Evolutionary conservation across 2,113 vertebrate genomes (phyloP).

Genomic region (Seriola quinqueradiata): DNA sequence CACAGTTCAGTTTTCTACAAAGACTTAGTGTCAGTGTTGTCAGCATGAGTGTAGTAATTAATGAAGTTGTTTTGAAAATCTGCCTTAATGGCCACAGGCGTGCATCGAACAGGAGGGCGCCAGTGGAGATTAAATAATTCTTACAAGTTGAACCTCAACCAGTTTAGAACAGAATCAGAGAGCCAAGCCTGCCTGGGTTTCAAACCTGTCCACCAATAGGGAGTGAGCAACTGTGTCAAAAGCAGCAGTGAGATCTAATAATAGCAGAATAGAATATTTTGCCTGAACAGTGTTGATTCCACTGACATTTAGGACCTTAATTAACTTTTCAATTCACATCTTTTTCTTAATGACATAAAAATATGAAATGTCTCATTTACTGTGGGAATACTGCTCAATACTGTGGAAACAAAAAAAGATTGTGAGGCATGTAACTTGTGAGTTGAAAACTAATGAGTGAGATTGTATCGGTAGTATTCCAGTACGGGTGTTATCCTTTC

Average conservation of each 20-base stretch:
- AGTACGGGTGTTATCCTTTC: neutral
- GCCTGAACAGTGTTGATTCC: neutral
- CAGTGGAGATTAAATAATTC: neutral
- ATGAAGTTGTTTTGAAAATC: neutral
- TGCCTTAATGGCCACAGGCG: neutral
- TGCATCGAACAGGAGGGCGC: neutral
- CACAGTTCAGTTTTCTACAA: neutral
- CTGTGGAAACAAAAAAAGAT: no score
- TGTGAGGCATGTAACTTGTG: neutral
- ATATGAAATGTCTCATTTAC: neutral
- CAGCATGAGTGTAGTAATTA: neutral
- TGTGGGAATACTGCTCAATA: no score
- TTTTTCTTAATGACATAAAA: neutral
- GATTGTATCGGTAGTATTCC: neutral
- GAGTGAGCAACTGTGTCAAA: slow-evolving; percentile 1
- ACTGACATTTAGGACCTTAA: neutral
- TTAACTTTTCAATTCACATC: neutral
- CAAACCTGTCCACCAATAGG: neutral
- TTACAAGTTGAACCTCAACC: neutral
- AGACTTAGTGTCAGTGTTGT: neutral
- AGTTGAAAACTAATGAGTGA: neutral
- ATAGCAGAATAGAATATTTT: neutral
- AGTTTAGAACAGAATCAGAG: no score
- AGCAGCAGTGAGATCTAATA: neutral
- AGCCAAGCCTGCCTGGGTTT: neutral